Conservation (phyloP, 2,888 invertebrate species). For the Nephrotoma flavescens region DNA sequence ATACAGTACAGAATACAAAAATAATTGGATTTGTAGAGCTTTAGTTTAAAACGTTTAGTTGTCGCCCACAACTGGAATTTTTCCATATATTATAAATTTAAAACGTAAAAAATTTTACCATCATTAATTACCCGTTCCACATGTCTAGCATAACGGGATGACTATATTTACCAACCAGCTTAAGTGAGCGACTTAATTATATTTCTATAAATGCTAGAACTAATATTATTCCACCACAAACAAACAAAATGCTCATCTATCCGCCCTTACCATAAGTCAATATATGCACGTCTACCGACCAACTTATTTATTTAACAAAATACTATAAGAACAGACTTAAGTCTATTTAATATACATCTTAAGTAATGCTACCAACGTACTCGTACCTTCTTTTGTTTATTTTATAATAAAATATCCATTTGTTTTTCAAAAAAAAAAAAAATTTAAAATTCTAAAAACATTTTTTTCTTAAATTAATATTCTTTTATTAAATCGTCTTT, state of each 20-base stretch:
- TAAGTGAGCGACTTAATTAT: not conserved
- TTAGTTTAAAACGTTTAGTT: no score
- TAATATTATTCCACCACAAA: not conserved
- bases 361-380: not conserved
- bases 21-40: no score
- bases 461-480: not conserved
- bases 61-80: no score
- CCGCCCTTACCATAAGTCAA: not conserved
- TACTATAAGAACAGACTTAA: not conserved
- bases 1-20: no score
- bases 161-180: not conserved
- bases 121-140: not conserved
- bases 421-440: not conserved
- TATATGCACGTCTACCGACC: not conserved
- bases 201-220: not conserved
- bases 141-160: not conserved
- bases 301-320: not conserved
- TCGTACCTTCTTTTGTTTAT: not conserved
- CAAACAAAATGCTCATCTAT: not conserved
- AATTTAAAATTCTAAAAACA: not conserved
- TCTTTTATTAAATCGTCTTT: not conserved
- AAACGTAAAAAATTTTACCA: no score
- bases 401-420: not conserved
- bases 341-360: not conserved
- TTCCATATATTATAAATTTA: no score